Percentiles rank a stretch among this genome's conserved stretches.
phyloP scores from a whole-genome alignment of 2,888 invertebrate genomes.

The Lasioglossum calceatum region DNA sequence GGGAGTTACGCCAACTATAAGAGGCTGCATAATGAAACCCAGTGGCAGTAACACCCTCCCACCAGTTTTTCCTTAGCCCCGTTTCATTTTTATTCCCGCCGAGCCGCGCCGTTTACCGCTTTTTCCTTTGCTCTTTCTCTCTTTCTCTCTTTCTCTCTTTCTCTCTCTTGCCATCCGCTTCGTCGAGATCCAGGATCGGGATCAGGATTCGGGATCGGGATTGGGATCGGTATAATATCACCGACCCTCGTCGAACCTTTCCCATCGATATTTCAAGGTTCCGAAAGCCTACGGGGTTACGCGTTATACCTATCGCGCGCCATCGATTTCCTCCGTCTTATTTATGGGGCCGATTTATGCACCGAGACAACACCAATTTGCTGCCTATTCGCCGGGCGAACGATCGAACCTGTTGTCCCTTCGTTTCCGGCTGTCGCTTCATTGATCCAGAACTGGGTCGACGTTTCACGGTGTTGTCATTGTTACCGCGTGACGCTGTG shows the following conservation, averaged over 20 bases:
- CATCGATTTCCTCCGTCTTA: slow-evolving; percentile 48
- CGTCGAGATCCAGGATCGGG: neutral
- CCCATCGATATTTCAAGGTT: slow-evolving; percentile 15
- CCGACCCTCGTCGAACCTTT: slow-evolving; percentile 32
- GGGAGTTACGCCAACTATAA: slow-evolving; percentile 82
- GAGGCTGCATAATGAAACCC: slow-evolving; percentile 81
- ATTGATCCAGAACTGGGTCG: neutral
- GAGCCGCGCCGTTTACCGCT: slow-evolving; percentile 21
- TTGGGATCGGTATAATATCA: slow-evolving; percentile 69
- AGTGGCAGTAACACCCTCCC: slow-evolving; percentile 69
- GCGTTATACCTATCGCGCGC: slow-evolving; percentile 42
- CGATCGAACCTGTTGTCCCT: slow-evolving; percentile 1
- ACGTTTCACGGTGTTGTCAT: neutral
- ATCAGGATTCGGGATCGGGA: neutral
- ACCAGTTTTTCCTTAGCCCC: slow-evolving; percentile 32
- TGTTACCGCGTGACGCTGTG: neutral
- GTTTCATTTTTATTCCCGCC: slow-evolving; percentile 6
- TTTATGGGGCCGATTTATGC: slow-evolving; percentile 45
- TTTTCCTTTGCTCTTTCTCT: slow-evolving; percentile 59
- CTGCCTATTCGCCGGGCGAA: slow-evolving; percentile 4
- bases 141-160: slow-evolving; percentile 44
- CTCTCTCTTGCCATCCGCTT: neutral
- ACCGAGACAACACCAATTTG: slow-evolving; percentile 56
- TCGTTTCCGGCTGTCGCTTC: slow-evolving; percentile 22
- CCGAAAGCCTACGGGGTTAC: slow-evolving; percentile 10